Conservation (phyloP, 2,797 vertebrate species). For the Crypturellus tataupa region DNA sequence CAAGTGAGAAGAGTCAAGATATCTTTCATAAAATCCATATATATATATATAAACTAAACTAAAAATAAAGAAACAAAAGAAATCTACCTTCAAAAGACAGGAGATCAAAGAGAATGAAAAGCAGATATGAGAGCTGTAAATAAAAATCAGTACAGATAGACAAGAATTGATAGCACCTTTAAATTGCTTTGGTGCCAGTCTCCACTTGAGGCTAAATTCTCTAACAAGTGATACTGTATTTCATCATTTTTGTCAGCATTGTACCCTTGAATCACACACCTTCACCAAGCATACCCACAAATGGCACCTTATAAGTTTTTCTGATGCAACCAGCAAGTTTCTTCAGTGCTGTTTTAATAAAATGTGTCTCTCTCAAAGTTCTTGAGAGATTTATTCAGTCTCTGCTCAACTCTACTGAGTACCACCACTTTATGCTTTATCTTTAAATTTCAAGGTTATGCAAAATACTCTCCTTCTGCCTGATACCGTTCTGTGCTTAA, state of each 20-base stretch:
- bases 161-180: not conserved
- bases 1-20: not conserved
- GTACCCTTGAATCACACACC: not conserved
- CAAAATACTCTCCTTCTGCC: not conserved
- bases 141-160: not conserved
- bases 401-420: not conserved
- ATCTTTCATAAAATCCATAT: not conserved
- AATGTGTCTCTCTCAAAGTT: not conserved
- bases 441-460: not conserved
- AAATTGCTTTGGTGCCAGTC: not conserved
- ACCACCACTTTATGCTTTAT: not conserved
- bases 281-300: not conserved
- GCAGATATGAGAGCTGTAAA: not conserved
- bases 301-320: not conserved
- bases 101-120: not conserved
- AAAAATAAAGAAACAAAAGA: not conserved
- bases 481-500: not conserved
- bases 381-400: not conserved
- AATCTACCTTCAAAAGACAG: not conserved
- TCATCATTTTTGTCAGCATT: not conserved
- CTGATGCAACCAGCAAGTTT: not conserved
- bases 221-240: not conserved
- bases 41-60: not conserved
- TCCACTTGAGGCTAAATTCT: not conserved
- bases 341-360: not conserved